Evolutionary conservation across 2,797 vertebrate genomes (phyloP), one percentile per base, ranked within the genome.

Genomic region (Ambastaia sidthimunki): DNA sequence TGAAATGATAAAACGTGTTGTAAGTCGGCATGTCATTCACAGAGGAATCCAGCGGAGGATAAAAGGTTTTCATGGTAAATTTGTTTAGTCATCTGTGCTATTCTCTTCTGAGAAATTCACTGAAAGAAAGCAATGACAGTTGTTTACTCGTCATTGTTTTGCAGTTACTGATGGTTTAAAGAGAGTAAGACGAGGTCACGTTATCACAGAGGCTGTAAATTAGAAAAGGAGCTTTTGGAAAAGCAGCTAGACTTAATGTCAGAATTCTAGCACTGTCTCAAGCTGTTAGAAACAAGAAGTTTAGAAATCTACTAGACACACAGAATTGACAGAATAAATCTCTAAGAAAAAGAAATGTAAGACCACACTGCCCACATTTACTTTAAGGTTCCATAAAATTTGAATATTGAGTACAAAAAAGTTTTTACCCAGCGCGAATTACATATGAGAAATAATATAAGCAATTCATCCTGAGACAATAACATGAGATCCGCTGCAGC

Each of bases 31-130:
- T 59, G 68, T 54, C n/a, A 69, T 50, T 71, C 44, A 41, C 62
- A 57, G 52, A 18, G 74, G 63, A 54, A 76, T 47, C 23, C 48
- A 25, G 55, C 4, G 25, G 10, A 71, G 19, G 44, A 71, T 60
- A 18, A 41, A 9, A 28, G 3, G n/a, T 67, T 78, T 78, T 71
- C 57, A 78, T 71, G 76, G n/a, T 52, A 71, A 71, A 78, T 71
- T 16, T 70, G 52, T 69, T 78, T 41, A 78, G 7, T 69, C 4
- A 47, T 71, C 37, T 48, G n/a, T 7, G 13, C 23, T 18, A 18
- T 50, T 13, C 67, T 71, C 76, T 71, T 41, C 21, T 13, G 68
- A 41, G 68, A 71, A 28, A 37, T 63, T 63, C 76, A 21, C 41
- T 2, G 13, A 31, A 15, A 37, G 13, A 34, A 25, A 31, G 28